Evolutionary conservation across 2,888 invertebrate genomes (phyloP).

Genomic region (Oligia latruncula): DNA sequence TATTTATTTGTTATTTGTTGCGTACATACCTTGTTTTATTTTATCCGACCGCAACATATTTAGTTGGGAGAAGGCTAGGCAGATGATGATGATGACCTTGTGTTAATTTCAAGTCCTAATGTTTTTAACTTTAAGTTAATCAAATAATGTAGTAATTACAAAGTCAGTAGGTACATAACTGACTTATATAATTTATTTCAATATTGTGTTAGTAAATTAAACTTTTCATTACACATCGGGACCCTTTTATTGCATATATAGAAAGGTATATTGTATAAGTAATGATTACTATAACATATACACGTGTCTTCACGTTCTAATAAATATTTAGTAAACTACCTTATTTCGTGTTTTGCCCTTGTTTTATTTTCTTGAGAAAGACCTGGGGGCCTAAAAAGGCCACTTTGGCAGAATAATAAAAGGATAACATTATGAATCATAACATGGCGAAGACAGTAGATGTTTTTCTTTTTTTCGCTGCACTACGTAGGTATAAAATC

Average conservation of each 20-base stretch:
- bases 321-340: constrained; percentile 42
- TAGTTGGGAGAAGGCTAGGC: too few relatives aligned
- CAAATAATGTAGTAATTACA: not conserved
- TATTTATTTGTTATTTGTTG: not conserved
- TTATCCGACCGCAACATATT: too few relatives aligned
- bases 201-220: constrained; percentile 21
- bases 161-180: constrained; percentile 8
- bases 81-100: too few relatives aligned
- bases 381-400: not conserved
- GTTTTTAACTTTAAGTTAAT: not conserved
- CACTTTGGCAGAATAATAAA: too few relatives aligned
- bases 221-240: not conserved
- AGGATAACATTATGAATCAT: too few relatives aligned
- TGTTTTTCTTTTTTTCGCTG: too few relatives aligned
- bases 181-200: constrained; percentile 44
- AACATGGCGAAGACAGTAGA: too few relatives aligned
- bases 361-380: constrained; percentile 32
- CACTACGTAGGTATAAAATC: too few relatives aligned
- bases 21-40: not conserved
- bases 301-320: constrained; percentile 52
- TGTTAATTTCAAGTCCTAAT: not conserved
- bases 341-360: constrained; percentile 20
- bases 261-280: constrained; percentile 36
- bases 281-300: constrained; percentile 15
- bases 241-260: constrained; percentile 22